phyloP scores from a whole-genome alignment of 2,888 invertebrate species.

The Boloria euphrosyne region DNA sequence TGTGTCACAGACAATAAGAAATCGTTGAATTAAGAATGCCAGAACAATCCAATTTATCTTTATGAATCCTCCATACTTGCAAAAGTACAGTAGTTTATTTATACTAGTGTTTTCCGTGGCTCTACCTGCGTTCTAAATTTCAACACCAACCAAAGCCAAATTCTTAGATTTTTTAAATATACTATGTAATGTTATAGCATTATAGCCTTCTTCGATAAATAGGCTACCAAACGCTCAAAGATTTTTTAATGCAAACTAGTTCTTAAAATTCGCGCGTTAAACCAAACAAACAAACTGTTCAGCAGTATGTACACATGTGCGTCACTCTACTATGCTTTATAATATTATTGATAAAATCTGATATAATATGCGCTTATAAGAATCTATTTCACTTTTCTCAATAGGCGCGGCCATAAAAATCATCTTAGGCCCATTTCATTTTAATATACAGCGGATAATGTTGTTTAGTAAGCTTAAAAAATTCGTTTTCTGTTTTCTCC shows the following conservation, averaged over 20 bases:
- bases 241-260: no score
- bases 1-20: constrained; percentile 60
- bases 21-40: constrained; percentile 27
- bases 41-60: constrained; percentile 8
- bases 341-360: constrained; percentile 45
- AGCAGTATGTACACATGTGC: not conserved
- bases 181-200: no score
- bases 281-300: no score
- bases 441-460: constrained; percentile 67
- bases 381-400: constrained; percentile 62
- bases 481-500: constrained; percentile 61
- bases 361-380: constrained; percentile 55
- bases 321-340: not conserved
- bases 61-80: not conserved
- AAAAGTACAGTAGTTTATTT: not conserved
- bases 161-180: no score
- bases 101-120: no score
- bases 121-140: no score
- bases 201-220: no score
- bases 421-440: constrained; percentile 66
- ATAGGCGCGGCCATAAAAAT: constrained; percentile 62
- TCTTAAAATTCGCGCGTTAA: no score
- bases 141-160: no score
- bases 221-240: no score
- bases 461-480: constrained; percentile 55